Evolutionary conservation across 2,797 vertebrate species (phyloP), one percentile per base, ranked within the genome.

Genomic region (Hoplostethus atlanticus): DNA sequence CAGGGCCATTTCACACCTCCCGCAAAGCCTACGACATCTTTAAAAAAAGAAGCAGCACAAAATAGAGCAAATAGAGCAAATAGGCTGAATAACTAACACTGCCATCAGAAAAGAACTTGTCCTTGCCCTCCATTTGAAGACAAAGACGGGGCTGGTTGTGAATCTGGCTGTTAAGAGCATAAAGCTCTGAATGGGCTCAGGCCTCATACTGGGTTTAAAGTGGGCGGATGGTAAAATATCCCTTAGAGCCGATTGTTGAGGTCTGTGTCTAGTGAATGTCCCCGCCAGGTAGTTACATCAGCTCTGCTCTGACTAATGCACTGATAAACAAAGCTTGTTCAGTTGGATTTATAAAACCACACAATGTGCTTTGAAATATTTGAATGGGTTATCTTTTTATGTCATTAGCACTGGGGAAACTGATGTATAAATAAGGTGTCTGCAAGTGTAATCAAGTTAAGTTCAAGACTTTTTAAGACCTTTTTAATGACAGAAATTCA

Each of bases 1-100:
- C 70, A 53, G 48, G 55, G 55, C 62, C 61, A 61, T 74, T 85
- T 90, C 71, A 77, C 68, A 81, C 46, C 59, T 77, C 47, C 36
- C 25, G 78, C 67, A 72, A 73, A 77, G 46, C 68, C 16, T 0
- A 12, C 28, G 50, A 42, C 62, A 47, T 69, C 56, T 70, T 79
- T 70, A 55, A 56, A 54, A 60, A 59, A 3, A 17, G 21, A 52
- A 25, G 42, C 10, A 11, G 25, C 51, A 50, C n/a, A 28, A 25
- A 47, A 47, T 5, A 47, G 44, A 52, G 51, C 38, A 65, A 83
- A 83, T 34, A 53, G 68, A 77, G 65, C 66, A 80, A 72, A 83
- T 2, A 40, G 44, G 56, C 47, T 11, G 2, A 51, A 54, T 2
- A 64, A 71, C 38, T 48, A 58, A 76, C 56, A 46, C 11, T 30